phyloP scores from a whole-genome alignment of 2,797 vertebrate genomes.

The Poecilia picta region DNA sequence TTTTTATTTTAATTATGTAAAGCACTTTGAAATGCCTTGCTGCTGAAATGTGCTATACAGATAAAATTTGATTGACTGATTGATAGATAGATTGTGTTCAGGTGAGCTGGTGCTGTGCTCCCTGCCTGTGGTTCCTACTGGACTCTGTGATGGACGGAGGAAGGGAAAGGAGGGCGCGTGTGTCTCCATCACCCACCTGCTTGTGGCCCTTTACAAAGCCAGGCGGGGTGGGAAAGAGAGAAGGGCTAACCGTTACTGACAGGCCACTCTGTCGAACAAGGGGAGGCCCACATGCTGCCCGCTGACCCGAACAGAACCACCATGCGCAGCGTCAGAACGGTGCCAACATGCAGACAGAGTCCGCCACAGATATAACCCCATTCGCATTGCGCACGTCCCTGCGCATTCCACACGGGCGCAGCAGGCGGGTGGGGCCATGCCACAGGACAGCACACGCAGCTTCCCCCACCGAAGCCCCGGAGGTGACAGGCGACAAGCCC shows the following conservation, averaged over 20 bases:
- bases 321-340: constrained; percentile 70
- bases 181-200: constrained; percentile 85
- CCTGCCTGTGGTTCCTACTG: constrained; percentile 66
- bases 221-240: constrained; percentile 82
- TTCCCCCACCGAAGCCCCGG: constrained; percentile 20
- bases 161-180: constrained; percentile 67
- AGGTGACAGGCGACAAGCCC: constrained; percentile 52
- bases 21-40: too few relatives aligned
- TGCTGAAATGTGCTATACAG: too few relatives aligned
- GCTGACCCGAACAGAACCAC: constrained; percentile 66
- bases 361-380: constrained; percentile 49
- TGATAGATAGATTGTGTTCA: background rate
- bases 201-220: constrained; percentile 83
- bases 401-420: constrained; percentile 70
- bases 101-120: constrained; percentile 28
- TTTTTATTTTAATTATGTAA: too few relatives aligned
- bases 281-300: constrained; percentile 79
- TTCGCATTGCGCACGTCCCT: constrained; percentile 38
- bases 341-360: constrained; percentile 78
- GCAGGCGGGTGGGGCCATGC: constrained; percentile 77
- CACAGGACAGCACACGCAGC: constrained; percentile 73
- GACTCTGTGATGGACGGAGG: constrained; percentile 52
- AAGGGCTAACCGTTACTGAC: constrained; percentile 85
- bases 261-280: constrained; percentile 67
- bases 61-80: background rate